Conservation (phyloP, 1,140 invertebrate species). For the Drosophila novamexicana region DNA sequence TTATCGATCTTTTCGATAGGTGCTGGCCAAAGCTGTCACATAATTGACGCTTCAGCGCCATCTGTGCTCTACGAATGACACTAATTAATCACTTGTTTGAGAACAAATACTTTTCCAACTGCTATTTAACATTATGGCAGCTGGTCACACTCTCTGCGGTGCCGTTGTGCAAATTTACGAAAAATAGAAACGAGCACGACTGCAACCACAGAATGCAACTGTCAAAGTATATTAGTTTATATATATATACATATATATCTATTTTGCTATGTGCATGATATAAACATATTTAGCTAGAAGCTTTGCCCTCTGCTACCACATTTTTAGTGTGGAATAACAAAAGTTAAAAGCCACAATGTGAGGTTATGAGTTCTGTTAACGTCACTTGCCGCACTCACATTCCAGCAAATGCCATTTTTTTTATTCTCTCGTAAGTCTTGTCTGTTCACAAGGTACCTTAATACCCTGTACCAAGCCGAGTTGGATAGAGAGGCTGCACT, state of each 20-base stretch:
- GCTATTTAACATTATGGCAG: neutral
- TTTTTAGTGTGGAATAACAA: slow-evolving; percentile 48
- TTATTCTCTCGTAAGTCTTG: neutral
- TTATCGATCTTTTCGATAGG: neutral
- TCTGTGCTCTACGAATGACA: neutral
- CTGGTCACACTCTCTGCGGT: neutral
- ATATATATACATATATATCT: neutral
- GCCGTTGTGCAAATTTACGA: neutral
- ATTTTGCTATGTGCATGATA: neutral
- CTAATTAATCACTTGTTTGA: no score
- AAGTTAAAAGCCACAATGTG: slow-evolving; percentile 48
- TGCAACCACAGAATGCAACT: slow-evolving; percentile 16
- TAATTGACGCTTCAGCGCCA: neutral
- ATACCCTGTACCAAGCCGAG: neutral
- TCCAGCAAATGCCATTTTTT: slow-evolving; percentile 15
- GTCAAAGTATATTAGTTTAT: slow-evolving; percentile 3
- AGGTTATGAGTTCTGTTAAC: slow-evolving; percentile 38
- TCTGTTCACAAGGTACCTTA: neutral
- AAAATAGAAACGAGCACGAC: slow-evolving; percentile 6
- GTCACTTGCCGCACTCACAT: slow-evolving; percentile 1
- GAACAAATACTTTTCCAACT: neutral
- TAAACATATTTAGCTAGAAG: neutral
- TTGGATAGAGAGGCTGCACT: no score
- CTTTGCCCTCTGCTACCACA: neutral
- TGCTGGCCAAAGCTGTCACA: neutral